Conservation (phyloP, 2,113 vertebrate species). For the Narcine bancroftii region DNA sequence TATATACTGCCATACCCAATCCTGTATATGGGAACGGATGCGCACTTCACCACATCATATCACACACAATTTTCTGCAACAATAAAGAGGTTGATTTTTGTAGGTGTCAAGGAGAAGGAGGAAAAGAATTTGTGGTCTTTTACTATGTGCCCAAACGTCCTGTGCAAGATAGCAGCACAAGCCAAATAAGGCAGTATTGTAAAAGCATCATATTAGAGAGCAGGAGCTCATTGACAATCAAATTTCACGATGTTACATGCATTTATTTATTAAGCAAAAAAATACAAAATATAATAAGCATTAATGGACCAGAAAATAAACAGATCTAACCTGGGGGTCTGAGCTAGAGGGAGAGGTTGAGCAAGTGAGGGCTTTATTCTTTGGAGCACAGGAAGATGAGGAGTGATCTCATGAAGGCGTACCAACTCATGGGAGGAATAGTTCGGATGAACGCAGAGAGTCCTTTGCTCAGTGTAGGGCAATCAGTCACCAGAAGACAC, state of each 20-base stretch:
- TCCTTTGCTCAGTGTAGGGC: too few relatives aligned
- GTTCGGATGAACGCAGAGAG: too few relatives aligned
- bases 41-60: not conserved
- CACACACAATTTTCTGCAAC: not conserved
- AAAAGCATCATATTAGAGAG: not conserved
- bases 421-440: too few relatives aligned
- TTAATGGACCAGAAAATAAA: not conserved
- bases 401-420: too few relatives aligned
- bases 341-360: too few relatives aligned
- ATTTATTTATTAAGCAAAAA: not conserved
- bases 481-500: too few relatives aligned
- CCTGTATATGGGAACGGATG: not conserved
- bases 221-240: not conserved
- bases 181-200: not conserved
- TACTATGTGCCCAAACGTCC: not conserved
- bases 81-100: not conserved
- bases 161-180: not conserved
- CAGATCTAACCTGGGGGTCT: too few relatives aligned
- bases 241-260: not conserved
- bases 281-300: not conserved
- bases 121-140: not conserved
- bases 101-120: not conserved
- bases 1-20: too few relatives aligned
- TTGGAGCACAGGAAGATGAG: too few relatives aligned
- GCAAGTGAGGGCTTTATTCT: too few relatives aligned